phyloP scores from a whole-genome alignment of 1,140 invertebrate species.

The Penaeus vannamei region DNA sequence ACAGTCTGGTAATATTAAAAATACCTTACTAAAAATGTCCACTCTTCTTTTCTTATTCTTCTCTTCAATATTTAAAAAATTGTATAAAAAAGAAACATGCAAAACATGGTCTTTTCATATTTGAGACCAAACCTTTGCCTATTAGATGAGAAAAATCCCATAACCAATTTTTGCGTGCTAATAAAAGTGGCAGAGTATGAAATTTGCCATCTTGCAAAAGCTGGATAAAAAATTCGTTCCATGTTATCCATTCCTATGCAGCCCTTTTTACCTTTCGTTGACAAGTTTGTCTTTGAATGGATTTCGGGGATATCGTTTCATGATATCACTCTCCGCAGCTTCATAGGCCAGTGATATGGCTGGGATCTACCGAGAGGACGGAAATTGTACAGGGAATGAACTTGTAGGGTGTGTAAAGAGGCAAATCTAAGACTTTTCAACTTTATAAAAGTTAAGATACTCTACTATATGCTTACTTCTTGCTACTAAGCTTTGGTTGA shows the following conservation, averaged over 20 bases:
- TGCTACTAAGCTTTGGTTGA: too few relatives aligned
- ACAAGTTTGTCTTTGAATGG: conserved; percentile 94
- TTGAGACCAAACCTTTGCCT: conserved; percentile 13
- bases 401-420: too few relatives aligned
- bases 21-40: too few relatives aligned
- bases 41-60: too few relatives aligned
- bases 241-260: conserved; percentile 3
- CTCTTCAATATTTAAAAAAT: not conserved
- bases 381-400: not conserved
- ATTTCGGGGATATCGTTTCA: conserved; percentile 95
- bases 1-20: too few relatives aligned
- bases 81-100: not conserved
- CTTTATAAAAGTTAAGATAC: too few relatives aligned
- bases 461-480: too few relatives aligned
- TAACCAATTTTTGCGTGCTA: conserved; percentile 46
- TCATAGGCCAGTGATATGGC: conserved; percentile 97
- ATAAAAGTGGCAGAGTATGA: conserved; percentile 36
- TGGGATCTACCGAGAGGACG: conserved; percentile 81
- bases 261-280: conserved; percentile 86
- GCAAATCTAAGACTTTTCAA: too few relatives aligned
- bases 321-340: conserved; percentile 95
- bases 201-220: conserved; percentile 45
- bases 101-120: not conserved
- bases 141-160: not conserved
- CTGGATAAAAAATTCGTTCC: conserved; percentile 29